A percentile compares a stretch with the other conserved stretches of the same genome.
Evolutionary conservation across 2,113 vertebrate genomes (phyloP).

Genomic region (Channa argus): DNA sequence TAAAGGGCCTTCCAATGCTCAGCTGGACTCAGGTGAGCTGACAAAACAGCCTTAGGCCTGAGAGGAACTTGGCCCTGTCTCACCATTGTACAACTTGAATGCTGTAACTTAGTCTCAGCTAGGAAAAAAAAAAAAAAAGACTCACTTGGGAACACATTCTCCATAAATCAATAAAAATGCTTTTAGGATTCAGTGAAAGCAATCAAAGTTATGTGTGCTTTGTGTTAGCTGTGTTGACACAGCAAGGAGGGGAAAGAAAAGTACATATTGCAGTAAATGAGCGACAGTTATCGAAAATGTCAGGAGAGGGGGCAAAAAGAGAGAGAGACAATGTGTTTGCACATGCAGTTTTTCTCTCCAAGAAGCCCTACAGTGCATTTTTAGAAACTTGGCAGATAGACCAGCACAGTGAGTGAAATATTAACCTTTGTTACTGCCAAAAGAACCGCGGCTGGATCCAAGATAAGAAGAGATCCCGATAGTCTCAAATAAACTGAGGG

Average conservation of each 20-base stretch:
- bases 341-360: constrained; percentile 62
- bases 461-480: constrained; percentile 23
- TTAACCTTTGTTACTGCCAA: constrained; percentile 67
- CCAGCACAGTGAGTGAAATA: constrained; percentile 59
- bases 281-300: constrained; percentile 59
- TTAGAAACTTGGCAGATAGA: constrained; percentile 56
- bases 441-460: constrained; percentile 40
- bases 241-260: constrained; percentile 34
- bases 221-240: constrained; percentile 44
- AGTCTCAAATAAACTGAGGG: constrained; percentile 5
- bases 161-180: not conserved
- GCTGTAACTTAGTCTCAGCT: not conserved
- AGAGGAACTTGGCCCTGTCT: constrained; percentile 38
- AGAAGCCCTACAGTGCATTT: constrained; percentile 52
- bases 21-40: constrained; percentile 66
- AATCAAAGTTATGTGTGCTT: constrained; percentile 39
- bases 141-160: constrained; percentile 17
- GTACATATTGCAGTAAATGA: constrained; percentile 53
- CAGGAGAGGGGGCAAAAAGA: constrained; percentile 16
- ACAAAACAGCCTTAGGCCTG: constrained; percentile 36
- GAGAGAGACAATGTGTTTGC: constrained; percentile 37
- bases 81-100: constrained; percentile 4
- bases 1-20: constrained; percentile 56
- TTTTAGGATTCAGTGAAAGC: constrained; percentile 1
- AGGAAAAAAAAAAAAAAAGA: constrained; percentile 16